phyloP scores from a whole-genome alignment of 1,140 invertebrate genomes.

The Leptinotarsa defecta region DNA sequence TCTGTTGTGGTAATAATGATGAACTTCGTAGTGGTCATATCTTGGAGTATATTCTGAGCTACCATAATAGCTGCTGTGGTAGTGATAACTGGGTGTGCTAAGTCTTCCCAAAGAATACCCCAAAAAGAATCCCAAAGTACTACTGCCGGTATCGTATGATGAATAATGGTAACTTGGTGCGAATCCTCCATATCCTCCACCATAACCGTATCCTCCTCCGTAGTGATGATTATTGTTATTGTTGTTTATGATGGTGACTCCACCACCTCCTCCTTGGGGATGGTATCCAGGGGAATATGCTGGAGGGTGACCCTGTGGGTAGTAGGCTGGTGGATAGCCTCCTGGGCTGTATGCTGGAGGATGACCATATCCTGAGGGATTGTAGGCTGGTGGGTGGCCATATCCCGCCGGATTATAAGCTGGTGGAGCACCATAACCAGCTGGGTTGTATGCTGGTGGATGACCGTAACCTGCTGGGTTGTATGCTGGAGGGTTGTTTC shows the following conservation, averaged over 20 bases:
- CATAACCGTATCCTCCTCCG: conserved; percentile 8
- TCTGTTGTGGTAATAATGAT: conserved; percentile 47
- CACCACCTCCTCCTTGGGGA: conserved; percentile 12
- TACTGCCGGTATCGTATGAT: conserved; percentile 37
- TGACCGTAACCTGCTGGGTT: conserved; percentile 40
- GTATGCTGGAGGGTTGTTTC: conserved; percentile 33
- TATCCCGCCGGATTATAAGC: conserved; percentile 30
- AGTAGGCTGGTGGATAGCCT: conserved; percentile 18
- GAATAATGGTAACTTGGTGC: conserved; percentile 36
- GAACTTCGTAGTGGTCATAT: conserved; percentile 45
- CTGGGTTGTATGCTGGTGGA: conserved; percentile 38
- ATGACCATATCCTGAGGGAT: conserved; percentile 16
- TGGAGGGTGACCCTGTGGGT: conserved; percentile 11
- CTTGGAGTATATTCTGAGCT: conserved; percentile 34
- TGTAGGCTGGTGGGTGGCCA: conserved; percentile 31
- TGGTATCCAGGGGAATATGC: conserved; percentile 25
- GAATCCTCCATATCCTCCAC: conserved; percentile 14
- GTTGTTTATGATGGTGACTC: conserved; percentile 33
- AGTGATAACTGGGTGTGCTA: conserved; percentile 39
- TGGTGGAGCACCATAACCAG: conserved; percentile 38
- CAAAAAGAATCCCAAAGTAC: conserved; percentile 42
- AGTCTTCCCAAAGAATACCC: conserved; percentile 43
- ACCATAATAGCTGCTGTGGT: conserved; percentile 16
- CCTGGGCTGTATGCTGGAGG: conserved; percentile 22
- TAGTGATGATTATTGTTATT: conserved; percentile 37